phyloP scores from a whole-genome alignment of 2,888 invertebrate genomes.

The Nemurella pictetii region DNA sequence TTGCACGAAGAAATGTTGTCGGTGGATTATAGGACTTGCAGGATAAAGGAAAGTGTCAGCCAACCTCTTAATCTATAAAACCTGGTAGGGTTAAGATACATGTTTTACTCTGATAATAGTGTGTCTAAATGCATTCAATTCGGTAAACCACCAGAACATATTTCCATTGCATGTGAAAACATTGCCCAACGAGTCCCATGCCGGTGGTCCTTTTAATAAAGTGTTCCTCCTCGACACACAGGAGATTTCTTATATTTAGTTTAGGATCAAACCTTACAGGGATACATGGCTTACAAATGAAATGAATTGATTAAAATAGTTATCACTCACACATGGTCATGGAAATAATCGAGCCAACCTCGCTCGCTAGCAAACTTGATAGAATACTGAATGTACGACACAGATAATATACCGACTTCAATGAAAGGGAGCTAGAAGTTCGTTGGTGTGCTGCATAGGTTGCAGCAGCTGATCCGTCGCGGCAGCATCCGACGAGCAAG shows the following conservation, averaged over 20 bases:
- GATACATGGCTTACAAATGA: too few species aligned
- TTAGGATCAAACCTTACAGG: too few species aligned
- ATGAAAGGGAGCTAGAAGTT: not conserved
- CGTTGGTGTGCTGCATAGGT: not conserved
- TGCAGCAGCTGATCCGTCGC: not conserved
- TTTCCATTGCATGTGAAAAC: not conserved
- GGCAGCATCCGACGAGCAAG: not conserved
- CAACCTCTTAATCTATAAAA: not conserved
- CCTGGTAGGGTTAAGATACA: not conserved
- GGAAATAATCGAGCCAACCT: too few species aligned
- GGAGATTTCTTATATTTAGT: too few species aligned
- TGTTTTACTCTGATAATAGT: not conserved
- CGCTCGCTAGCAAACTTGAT: too few species aligned
- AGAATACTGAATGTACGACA: not conserved
- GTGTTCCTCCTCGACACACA: too few species aligned
- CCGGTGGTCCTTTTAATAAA: too few species aligned
- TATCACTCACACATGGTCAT: too few species aligned
- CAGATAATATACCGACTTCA: not conserved
- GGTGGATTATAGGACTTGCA: not conserved
- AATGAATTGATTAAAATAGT: too few species aligned
- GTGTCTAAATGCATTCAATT: not conserved
- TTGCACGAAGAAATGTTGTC: not conserved
- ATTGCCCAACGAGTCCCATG: too few species aligned
- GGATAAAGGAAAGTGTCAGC: not conserved
- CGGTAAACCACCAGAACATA: not conserved